Evolutionary conservation across 2,797 vertebrate genomes (phyloP).

Genomic region (Apogon hyalosoma): DNA sequence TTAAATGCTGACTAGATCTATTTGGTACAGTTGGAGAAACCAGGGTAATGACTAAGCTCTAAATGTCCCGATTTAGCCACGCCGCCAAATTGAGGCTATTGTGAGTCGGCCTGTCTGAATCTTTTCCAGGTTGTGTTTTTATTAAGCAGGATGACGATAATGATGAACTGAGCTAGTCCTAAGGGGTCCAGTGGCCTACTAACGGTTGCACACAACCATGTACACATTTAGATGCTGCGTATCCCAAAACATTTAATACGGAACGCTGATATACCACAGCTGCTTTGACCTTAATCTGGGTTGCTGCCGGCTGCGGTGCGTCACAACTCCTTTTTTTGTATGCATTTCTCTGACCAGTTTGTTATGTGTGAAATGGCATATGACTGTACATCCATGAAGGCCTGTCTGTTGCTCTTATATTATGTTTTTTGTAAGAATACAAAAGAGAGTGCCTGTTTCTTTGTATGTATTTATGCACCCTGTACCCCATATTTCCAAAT

Average conservation of each 20-base stretch:
- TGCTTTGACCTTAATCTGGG: conserved; percentile 61
- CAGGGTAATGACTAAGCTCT: conserved; percentile 50
- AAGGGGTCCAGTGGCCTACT: conserved; percentile 64
- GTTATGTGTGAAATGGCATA: not conserved
- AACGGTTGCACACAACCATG: conserved; percentile 46
- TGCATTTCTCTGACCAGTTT: not conserved
- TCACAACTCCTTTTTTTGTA: conserved; percentile 11
- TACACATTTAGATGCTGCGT: conserved; percentile 14
- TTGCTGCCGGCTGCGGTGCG: conserved; percentile 20
- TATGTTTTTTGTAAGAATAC: not conserved
- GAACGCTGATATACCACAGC: conserved; percentile 20
- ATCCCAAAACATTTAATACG: conserved; percentile 20
- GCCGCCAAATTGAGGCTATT: conserved; percentile 13
- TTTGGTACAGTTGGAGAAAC: conserved; percentile 25
- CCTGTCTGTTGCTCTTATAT: not conserved
- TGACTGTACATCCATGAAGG: not conserved
- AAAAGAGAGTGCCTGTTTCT: not conserved
- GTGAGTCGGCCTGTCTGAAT: conserved; percentile 24
- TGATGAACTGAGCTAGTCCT: conserved; percentile 57
- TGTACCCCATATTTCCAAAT: not conserved
- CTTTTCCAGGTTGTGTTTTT: conserved; percentile 61
- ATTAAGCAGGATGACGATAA: conserved; percentile 39
- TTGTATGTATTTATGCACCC: not conserved
- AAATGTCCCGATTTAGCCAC: conserved; percentile 18
- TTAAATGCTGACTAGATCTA: conserved; percentile 48